Evolutionary conservation across 2,888 invertebrate genomes (phyloP).

Genomic region (Plusia festucae): DNA sequence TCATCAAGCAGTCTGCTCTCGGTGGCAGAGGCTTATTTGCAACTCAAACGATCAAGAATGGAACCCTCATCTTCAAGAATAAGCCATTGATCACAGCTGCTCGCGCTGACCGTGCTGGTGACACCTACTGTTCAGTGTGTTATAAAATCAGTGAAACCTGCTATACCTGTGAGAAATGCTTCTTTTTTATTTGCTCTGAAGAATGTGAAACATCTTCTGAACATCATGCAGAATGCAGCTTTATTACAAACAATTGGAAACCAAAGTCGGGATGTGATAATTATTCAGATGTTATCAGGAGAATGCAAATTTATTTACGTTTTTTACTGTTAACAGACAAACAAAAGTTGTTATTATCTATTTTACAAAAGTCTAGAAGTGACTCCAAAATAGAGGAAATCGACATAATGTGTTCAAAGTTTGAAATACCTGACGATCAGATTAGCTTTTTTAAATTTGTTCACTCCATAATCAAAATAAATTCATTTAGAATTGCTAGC

Average conservation of each 20-base stretch:
- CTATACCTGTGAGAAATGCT: conserved; percentile 90
- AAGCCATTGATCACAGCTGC: conserved; percentile 91
- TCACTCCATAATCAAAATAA: conserved; percentile 90
- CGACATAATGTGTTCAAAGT: conserved; percentile 78
- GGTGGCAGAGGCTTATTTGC: conserved; percentile 93
- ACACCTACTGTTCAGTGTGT: conserved; percentile 90
- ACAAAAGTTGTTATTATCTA: conserved; percentile 80
- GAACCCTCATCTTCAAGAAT: conserved; percentile 92
- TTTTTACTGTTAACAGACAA: conserved; percentile 73
- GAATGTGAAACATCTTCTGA: conserved; percentile 87
- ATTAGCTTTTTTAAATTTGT: conserved; percentile 85
- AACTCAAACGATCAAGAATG: conserved; percentile 88
- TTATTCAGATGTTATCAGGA: conserved; percentile 60
- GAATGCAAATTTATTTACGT: conserved; percentile 72
- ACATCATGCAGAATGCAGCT: conserved; percentile 91
- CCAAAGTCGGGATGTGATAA: conserved; percentile 59
- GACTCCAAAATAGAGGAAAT: conserved; percentile 83
- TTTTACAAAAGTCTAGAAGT: conserved; percentile 79
- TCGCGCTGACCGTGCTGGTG: conserved; percentile 85
- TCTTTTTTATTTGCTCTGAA: conserved; percentile 91
- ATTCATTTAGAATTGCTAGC: conserved; percentile 90
- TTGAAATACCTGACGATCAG: conserved; percentile 84
- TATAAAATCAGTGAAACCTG: conserved; percentile 81
- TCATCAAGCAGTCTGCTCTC: conserved; percentile 88
- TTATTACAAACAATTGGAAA: conserved; percentile 87